phyloP scores from a whole-genome alignment of 2,888 invertebrate genomes.

The Lasioglossum oenotherae region DNA sequence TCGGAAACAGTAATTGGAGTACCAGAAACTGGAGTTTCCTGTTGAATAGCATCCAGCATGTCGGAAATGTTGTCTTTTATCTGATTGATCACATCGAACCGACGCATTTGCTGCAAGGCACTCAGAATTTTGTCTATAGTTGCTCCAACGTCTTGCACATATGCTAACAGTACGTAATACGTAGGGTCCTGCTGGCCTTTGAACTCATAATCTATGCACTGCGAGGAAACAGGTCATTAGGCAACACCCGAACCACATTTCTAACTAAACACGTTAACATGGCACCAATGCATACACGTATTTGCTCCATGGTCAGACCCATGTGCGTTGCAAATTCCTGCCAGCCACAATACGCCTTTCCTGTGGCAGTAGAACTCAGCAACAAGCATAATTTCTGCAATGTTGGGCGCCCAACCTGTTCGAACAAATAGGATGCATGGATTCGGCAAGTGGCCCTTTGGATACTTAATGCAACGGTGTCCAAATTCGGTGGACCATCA shows the following conservation, averaged over 20 bases:
- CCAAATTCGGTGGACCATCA: constrained; percentile 72
- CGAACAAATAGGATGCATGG: constrained; percentile 78
- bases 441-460: constrained; percentile 69
- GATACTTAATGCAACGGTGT: constrained; percentile 66
- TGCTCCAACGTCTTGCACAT: constrained; percentile 85
- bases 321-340: constrained; percentile 78
- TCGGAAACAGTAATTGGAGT: neutral
- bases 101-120: constrained; percentile 85
- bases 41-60: constrained; percentile 46
- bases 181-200: constrained; percentile 85
- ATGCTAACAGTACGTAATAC: constrained; percentile 86
- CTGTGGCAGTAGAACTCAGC: constrained; percentile 76
- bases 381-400: constrained; percentile 76
- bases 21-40: constrained; percentile 26
- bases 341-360: constrained; percentile 78
- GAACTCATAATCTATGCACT: constrained; percentile 85
- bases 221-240: constrained; percentile 11
- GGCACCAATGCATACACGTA: constrained; percentile 70
- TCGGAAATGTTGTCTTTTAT: constrained; percentile 83
- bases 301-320: constrained; percentile 78
- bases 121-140: constrained; percentile 86
- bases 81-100: constrained; percentile 86
- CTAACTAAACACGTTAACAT: neutral
- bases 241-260: neutral
- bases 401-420: constrained; percentile 69